Evolutionary conservation across 2,113 vertebrate genomes (phyloP), one percentile per base, ranked within the genome.

Genomic region (Felis chaus): DNA sequence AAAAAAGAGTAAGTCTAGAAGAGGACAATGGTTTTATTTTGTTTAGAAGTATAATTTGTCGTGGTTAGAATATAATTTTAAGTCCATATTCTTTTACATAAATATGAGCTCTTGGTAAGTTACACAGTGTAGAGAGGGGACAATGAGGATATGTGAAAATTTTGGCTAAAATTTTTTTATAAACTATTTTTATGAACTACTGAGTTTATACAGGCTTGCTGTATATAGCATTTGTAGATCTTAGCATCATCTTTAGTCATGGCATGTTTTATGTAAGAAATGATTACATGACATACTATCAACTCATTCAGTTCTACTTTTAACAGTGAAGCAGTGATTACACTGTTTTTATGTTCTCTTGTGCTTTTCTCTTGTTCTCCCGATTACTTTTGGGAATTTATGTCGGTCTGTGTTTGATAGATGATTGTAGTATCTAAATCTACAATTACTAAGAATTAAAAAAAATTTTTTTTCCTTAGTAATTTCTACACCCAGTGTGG

Each of bases 1-100:
- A 19, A 61, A 50, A 50, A 50, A 61, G 19, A 61, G 21, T 63
- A 45, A 85, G 21, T 68, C 23, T 74, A 55, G 25, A n/a, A 80
- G 13, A 74, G 15, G 71, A 19, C 18, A 65, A 0, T 81, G 41
- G 61, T 66, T 93, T 95, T 61, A 23, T 90, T 92, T 94, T 81
- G 68, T 93, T 95, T 96, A 79, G n/a, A 97, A 83, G 18, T 95
- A 55, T 53, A 86, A 66, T 76, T 88, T 76, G 39, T 89, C 84
- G 63, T 69, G 65, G 94, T 94, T 73, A 65, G 48, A 53, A 27
- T 87, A 29, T 82, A 94, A 91, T 53, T 95, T 65, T 91, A 95
- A 85, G 66, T 63, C 33, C 61, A 0, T 93, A 85, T 48, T 4
- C 45, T 96, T 98, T 97, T 55, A 39, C 90, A 76, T 66, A 78